These are phyloP conservation scores for Cepaea nemoralis DNA, from an alignment of 1,140 invertebrate genomes.

Conservation along the genomic window DNA sequence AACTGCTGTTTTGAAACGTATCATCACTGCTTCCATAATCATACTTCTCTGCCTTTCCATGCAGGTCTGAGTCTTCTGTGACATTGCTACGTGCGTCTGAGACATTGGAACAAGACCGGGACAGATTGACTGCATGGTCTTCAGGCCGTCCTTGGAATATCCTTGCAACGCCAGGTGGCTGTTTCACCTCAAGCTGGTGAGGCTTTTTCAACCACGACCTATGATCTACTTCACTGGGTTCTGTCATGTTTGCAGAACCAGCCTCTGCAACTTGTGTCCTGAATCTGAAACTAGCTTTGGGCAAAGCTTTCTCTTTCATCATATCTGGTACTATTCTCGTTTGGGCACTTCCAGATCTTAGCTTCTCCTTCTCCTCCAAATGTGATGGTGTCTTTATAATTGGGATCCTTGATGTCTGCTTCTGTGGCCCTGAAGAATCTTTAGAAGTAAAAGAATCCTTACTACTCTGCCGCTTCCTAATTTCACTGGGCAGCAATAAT, in stretches of 20 bases:
- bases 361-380: neutral
- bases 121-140: neutral
- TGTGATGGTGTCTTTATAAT: neutral
- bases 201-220: neutral
- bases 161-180: neutral
- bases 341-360: neutral
- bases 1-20: neutral
- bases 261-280: neutral
- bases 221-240: neutral
- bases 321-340: neutral
- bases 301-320: no score
- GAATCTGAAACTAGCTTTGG: neutral
- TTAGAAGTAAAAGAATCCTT: neutral
- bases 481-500: neutral
- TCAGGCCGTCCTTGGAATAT: neutral
- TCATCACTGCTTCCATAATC: constrained; percentile 3
- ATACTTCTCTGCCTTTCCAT: constrained; percentile 19
- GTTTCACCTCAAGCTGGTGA: neutral
- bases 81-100: constrained; percentile 8
- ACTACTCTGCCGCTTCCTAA: neutral
- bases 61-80: constrained; percentile 20
- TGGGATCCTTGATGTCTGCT: neutral
- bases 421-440: no score
- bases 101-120: neutral
- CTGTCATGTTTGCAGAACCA: neutral